Conservation (phyloP, 37 sponge, comb jelly and placozoan genomes). For the Dysidea cf. avara region DNA sequence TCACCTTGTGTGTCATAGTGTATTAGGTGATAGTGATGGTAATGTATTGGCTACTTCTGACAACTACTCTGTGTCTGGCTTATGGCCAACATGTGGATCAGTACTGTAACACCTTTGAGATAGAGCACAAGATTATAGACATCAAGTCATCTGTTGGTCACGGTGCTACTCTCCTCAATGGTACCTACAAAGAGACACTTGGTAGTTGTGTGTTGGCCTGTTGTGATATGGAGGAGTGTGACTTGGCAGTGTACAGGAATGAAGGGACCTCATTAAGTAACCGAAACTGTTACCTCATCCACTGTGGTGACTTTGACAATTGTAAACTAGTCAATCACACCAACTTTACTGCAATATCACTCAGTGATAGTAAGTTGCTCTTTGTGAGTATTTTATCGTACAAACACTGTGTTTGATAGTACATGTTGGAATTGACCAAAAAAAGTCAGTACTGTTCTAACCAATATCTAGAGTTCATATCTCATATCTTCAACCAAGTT, state of each 20-base stretch:
- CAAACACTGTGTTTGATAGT: too few relatives aligned
- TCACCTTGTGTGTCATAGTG: too few relatives aligned
- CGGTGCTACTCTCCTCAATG: slow-evolving; percentile 51
- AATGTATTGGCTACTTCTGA: too few relatives aligned
- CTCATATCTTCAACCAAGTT: too few relatives aligned
- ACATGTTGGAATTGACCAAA: too few relatives aligned
- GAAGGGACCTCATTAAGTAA: slow-evolving; percentile 39
- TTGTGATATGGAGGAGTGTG: slow-evolving; percentile 20
- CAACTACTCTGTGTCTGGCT: too few relatives aligned
- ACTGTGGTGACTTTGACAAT: slow-evolving; percentile 28
- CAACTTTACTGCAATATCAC: slow-evolving; percentile 16
- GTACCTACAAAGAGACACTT: background rate
- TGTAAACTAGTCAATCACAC: slow-evolving; percentile 41
- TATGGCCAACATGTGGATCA: too few relatives aligned
- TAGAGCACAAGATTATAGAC: slow-evolving; percentile 44
- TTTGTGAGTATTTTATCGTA: too few relatives aligned
- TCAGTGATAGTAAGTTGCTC: background rate
- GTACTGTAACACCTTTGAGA: background rate
- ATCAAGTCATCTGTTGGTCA: slow-evolving; percentile 35
- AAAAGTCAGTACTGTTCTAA: too few relatives aligned
- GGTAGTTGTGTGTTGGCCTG: slow-evolving; percentile 36
- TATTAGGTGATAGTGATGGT: too few relatives aligned
- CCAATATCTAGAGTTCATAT: too few relatives aligned
- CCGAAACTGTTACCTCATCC: slow-evolving; percentile 59
- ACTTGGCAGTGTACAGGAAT: slow-evolving; percentile 57